Evolutionary conservation across 2,797 vertebrate species (phyloP), one percentile per base, ranked within the genome.

Genomic region (Muscicapa comitata): DNA sequence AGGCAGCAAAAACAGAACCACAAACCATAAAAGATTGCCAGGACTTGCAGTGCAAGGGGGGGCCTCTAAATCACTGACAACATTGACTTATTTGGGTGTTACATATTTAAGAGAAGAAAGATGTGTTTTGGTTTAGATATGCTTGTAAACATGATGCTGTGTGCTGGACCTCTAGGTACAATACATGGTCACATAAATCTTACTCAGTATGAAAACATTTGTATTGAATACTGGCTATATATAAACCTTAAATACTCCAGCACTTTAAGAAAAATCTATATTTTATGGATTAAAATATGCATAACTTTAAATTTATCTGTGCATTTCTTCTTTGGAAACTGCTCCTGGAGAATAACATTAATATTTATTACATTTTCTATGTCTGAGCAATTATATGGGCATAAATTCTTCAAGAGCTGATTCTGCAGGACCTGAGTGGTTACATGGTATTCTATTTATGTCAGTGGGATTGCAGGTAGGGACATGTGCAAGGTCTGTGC

Each of bases 361-460:
- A 96, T 95, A 96, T 96, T 96, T 95, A 96, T 96, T 94, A 90
- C 72, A 51, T 96, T 96, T 96, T 91, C 81, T 76, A 78, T 88
- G 82, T 95, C 94, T 91, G 91, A 93, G 94, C 89, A 96, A 96
- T 95, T 96, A 95, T 66, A 75, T 2, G 5, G 76, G 55, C 76
- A 96, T 96, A 93, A 96, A 95, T 89, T 94, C 94, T 94, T 92
- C 63, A 97, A 18, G 82, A 95, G 87, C 92, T 92, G 91, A 94
- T 90, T 80, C 87, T 94, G 95, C 95, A 95, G 89, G 91, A 87
- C 75, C 75, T 31, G 65, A 37, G 72, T 25, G 43, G 75, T 88
- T 83, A 78, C 87, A 74, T 21, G 54, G 75, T 25, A 88, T 51
- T 58, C 86, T 89, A 29, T 83, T 93, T 92, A 88, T 81, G 89